Conservation (phyloP, 53 echinoderm and acorn worm species). For the Pentamera pediparva region DNA sequence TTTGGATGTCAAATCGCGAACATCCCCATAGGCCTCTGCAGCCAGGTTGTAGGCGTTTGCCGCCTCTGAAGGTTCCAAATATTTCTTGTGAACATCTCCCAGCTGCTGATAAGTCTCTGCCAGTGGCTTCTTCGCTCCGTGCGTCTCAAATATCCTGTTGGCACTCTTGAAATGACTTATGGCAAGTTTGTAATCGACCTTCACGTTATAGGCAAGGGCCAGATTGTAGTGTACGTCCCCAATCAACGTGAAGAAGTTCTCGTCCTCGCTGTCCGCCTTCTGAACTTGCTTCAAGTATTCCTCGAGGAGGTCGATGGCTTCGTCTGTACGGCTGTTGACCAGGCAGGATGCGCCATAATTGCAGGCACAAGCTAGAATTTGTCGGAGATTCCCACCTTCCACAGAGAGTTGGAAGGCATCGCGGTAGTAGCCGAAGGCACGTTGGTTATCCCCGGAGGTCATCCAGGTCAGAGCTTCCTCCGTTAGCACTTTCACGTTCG, state of each 20-base stretch:
- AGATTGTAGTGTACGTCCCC: constrained; percentile 84
- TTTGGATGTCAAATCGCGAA: not conserved
- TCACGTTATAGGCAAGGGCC: constrained; percentile 61
- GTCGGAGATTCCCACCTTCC: constrained; percentile 17
- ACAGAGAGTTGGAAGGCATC: constrained; percentile 13
- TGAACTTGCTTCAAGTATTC: constrained; percentile 16
- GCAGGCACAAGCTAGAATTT: constrained; percentile 66
- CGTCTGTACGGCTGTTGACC: constrained; percentile 34
- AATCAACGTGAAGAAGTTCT: constrained; percentile 33
- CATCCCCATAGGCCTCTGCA: not conserved
- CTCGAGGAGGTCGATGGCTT: constrained; percentile 34
- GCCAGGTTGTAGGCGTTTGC: not conserved
- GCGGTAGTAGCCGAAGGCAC: constrained; percentile 8
- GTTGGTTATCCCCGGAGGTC: not conserved
- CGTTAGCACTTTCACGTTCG: not conserved
- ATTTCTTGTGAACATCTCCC: constrained; percentile 27
- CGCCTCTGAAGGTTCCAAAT: not conserved
- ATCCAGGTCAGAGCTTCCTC: not conserved
- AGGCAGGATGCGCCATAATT: constrained; percentile 78
- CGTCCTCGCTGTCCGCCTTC: constrained; percentile 1
- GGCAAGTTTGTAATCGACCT: constrained; percentile 36
- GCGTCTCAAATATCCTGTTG: constrained; percentile 37
- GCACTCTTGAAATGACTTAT: constrained; percentile 47
- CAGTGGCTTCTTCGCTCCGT: constrained; percentile 21
- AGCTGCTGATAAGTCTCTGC: constrained; percentile 61